Conservation (phyloP, 2,113 vertebrate genomes). For the Willisornis vidua region DNA sequence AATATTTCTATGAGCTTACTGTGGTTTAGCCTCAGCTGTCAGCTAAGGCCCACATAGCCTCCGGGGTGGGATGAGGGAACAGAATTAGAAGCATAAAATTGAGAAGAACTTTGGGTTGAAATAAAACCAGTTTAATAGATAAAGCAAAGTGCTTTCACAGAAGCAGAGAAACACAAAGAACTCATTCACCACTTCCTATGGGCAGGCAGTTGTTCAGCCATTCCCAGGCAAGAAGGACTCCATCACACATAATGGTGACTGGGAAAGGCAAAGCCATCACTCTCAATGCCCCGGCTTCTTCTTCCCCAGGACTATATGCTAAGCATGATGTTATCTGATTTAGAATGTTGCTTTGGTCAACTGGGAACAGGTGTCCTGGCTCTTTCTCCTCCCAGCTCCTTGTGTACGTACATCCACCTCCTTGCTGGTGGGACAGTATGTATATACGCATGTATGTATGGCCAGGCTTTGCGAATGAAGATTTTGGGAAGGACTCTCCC, state of each 20-base stretch:
- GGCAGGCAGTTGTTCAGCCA: background rate
- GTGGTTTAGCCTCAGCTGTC: background rate
- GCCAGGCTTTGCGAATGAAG: no score
- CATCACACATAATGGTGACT: background rate
- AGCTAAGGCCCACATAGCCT: background rate
- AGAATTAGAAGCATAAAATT: background rate
- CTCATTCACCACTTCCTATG: background rate
- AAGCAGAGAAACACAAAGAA: background rate
- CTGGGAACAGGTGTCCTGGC: rapidly evolving
- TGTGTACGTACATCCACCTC: background rate
- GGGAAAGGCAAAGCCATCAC: background rate
- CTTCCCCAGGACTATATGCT: no score
- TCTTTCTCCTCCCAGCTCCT: background rate
- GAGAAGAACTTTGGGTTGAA: background rate
- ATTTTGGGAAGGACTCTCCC: no score
- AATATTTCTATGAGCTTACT: background rate
- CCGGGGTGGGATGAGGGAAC: background rate
- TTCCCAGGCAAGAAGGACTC: background rate
- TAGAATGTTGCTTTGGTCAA: background rate
- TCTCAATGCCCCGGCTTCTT: rapidly evolving
- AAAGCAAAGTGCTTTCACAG: rapidly evolving
- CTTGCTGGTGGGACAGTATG: background rate
- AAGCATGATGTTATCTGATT: background rate
- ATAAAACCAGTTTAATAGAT: background rate
- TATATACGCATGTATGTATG: no score